Evolutionary conservation across 1,140 invertebrate genomes (phyloP), one percentile per base, ranked within the genome.

Genomic region (Temnothorax curvispinosus): DNA sequence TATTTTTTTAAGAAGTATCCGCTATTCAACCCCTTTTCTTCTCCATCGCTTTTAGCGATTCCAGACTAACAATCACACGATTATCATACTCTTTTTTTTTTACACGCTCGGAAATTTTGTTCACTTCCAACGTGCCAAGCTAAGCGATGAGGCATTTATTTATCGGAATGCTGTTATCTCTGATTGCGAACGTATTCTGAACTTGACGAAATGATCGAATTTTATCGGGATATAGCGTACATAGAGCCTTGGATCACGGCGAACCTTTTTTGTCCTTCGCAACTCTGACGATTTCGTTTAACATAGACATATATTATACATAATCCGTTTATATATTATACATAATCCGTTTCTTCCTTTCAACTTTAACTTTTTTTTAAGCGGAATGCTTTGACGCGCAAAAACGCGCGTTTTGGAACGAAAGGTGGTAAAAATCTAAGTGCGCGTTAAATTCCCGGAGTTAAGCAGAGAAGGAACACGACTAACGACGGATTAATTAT

Each of bases 401-500:
- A 2, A 27, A 21, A 84, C 32, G 47, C 47, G 47, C 62, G 47
- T 77, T 50, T 78, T 4, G 13, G 27, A 27, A 82, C 35, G n/a
- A 84, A 54, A 65, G 11, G 27, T 32, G n/a, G 38, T 11, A 35
- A 54, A 74, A 32, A 86, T 56, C 62, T 11, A 52, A 8, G 2
- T 21, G 7, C 13, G 27, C 35, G 35, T 67, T 81, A 80, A 54
- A 41, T 60, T 71, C 9, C 32, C 35, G 9, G 64, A 62, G 78
- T 27, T 65, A 35, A 80, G 41, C 47, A 74, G 21, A 35, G 77
- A 76, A 74, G 54, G 62, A 62, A 81, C 52, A 62, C 47, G 75
- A 72, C 62, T 74, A 87, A 87, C 54, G 72, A 65, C 62, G 82
- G 13, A 67, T 85, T 64, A 47, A 72, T 15, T 71, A 44, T 65